These are phyloP conservation scores for Melipona bicolor DNA, from an alignment of 2,888 invertebrate species.

Conservation along the genomic window DNA sequence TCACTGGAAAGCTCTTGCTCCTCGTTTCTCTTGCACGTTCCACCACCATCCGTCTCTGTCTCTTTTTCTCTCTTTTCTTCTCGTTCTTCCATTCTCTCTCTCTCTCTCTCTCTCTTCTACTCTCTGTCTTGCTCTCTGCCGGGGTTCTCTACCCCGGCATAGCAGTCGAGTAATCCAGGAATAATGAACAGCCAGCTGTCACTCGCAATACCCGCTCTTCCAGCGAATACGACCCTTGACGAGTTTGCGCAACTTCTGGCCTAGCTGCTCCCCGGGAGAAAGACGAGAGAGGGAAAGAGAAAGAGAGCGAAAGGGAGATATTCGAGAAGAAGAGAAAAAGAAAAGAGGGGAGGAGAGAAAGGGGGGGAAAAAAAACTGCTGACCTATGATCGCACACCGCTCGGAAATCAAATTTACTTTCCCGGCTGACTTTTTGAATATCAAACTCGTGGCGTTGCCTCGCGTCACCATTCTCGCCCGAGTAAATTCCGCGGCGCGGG, in stretches of 20 bases:
- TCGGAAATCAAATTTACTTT: slow-evolving; percentile 64
- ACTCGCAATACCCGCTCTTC: slow-evolving; percentile 78
- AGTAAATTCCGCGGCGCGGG: slow-evolving; percentile 11
- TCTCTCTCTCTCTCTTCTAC: slow-evolving; percentile 19
- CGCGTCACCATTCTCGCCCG: slow-evolving; percentile 32
- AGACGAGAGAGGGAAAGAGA: slow-evolving; percentile 3
- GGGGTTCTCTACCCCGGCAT: slow-evolving; percentile 60
- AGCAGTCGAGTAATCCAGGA: slow-evolving; percentile 80
- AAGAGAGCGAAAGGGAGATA: not conserved
- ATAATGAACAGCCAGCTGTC: slow-evolving; percentile 83
- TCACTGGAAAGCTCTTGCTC: slow-evolving; percentile 49
- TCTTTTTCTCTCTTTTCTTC: slow-evolving; percentile 17
- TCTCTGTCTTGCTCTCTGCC: slow-evolving; percentile 41
- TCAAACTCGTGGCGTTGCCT: slow-evolving; percentile 54
- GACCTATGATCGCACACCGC: slow-evolving; percentile 55
- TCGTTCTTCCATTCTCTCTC: slow-evolving; percentile 1
- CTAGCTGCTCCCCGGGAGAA: slow-evolving; percentile 55
- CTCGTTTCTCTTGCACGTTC: slow-evolving; percentile 46
- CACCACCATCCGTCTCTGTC: slow-evolving; percentile 22
- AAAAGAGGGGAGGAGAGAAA: slow-evolving; percentile 20
- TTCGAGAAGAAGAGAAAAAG: not conserved
- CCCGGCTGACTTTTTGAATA: slow-evolving; percentile 54
- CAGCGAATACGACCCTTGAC: slow-evolving; percentile 72
- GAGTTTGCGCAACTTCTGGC: slow-evolving; percentile 75
- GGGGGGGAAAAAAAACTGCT: slow-evolving; percentile 57